Evolutionary conservation across 2,113 vertebrate genomes (phyloP), one percentile per base, ranked within the genome.

Genomic region (Narcine bancroftii): DNA sequence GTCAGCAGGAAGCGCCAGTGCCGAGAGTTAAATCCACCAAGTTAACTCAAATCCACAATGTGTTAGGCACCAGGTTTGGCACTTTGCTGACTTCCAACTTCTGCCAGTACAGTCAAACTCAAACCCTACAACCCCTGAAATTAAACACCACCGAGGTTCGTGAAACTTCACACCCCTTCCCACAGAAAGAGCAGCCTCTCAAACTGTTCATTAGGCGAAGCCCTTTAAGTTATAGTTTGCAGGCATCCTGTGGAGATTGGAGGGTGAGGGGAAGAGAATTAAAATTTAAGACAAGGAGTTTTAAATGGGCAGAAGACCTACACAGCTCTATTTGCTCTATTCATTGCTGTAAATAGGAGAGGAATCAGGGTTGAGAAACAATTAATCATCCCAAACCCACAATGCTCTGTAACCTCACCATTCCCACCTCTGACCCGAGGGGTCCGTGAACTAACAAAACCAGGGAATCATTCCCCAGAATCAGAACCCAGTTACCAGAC

Each of bases 351-450:
- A 7, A 63, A 15, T 63, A 21, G 9, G 39, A 26, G 2, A 13
- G 26, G 53, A 63, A 60, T 60, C 17, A 7, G 33, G n/a, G 53
- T 13, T n/a, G 79, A 83, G 47, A 53, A 83, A 15, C 29, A 50
- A 1, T 26, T 2, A 2, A 0, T 7, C 45, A 47, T 10, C n/a
- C n/a, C n/a, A n/a, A n/a, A n/a, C n/a, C n/a, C n/a, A n/a, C 17
- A 63, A 63, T 63, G 9, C 9, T 63, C 3, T 63, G 9, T 60
- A 60, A 60, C 56, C 6, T 24, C 65, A 4, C 65, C 65, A 66
- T 1, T 66, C 19, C 65, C 65, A 66, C 19, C 17, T 63, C 17
- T 7, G 60, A 63, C 60, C 9, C 9, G 21, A 69, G 3, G 21
- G n/a, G 36, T 17, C 15, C 53, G 81, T 87, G n/a, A 60, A 87